Evolutionary conservation across 2,797 vertebrate species (phyloP).

Genomic region (Tenualosa thibaudeaui): DNA sequence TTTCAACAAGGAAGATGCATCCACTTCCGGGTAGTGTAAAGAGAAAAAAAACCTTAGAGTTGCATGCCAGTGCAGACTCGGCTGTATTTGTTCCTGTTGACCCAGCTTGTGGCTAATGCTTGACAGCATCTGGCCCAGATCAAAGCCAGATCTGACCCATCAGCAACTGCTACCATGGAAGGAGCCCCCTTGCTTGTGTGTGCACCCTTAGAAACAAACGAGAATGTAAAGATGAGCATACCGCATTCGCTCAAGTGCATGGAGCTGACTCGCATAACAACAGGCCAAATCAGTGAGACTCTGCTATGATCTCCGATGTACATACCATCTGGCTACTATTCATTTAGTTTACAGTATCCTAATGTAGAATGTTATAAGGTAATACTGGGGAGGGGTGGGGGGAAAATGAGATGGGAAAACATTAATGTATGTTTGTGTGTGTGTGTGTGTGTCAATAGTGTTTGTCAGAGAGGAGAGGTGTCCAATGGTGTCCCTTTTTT

Average conservation of each 20-base stretch:
- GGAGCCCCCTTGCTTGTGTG: not conserved
- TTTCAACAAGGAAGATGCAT: slow-evolving; percentile 45
- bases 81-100: slow-evolving; percentile 45
- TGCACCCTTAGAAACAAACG: slow-evolving; percentile 48
- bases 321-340: slow-evolving; percentile 72
- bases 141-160: not conserved
- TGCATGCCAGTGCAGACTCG: slow-evolving; percentile 59
- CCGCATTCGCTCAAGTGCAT: slow-evolving; percentile 63
- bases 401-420: slow-evolving; percentile 47
- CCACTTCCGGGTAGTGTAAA: slow-evolving; percentile 55
- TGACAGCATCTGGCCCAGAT: slow-evolving; percentile 14
- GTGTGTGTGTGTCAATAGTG: slow-evolving; percentile 55
- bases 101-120: not conserved
- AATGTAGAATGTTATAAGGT: slow-evolving; percentile 68
- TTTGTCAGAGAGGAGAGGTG: slow-evolving; percentile 61
- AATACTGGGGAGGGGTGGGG: slow-evolving; percentile 49
- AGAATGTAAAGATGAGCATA: slow-evolving; percentile 57
- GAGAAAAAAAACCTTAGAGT: slow-evolving; percentile 30
- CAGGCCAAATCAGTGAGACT: slow-evolving; percentile 63
- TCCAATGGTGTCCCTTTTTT: slow-evolving; percentile 45
- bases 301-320: slow-evolving; percentile 64
- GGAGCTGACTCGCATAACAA: slow-evolving; percentile 40
- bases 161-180: not conserved
- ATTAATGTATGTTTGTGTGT: slow-evolving; percentile 52
- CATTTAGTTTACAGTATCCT: slow-evolving; percentile 67